A percentile compares a stretch with the other conserved stretches of the same genome.
These are phyloP conservation scores for Patagioenas fasciata DNA, from an alignment of 2,113 vertebrate species.

Conservation along the genomic window DNA sequence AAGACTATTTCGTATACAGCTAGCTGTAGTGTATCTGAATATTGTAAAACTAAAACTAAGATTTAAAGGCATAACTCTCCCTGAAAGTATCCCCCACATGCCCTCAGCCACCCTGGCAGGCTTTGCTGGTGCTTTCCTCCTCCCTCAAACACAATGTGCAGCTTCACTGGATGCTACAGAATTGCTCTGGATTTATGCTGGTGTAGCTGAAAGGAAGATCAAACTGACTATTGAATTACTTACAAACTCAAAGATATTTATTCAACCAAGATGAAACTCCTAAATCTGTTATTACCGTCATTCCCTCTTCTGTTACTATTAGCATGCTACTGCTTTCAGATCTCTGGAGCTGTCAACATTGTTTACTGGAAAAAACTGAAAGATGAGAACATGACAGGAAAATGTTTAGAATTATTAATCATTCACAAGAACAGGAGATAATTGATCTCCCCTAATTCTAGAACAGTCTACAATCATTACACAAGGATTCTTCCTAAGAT, in stretches of 20 bases:
- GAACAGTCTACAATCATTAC: background rate
- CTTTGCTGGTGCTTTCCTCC: background rate
- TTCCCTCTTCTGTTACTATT: background rate
- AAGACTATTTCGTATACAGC: background rate
- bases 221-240: conserved; percentile 23
- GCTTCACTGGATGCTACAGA: background rate
- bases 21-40: background rate
- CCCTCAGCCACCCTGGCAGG: background rate
- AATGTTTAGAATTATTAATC: conserved; percentile 26
- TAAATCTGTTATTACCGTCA: conserved; percentile 25
- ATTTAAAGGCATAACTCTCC: background rate
- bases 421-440: background rate
- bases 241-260: conserved; percentile 26
- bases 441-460: conserved; percentile 24
- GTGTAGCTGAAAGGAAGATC: conserved; percentile 8
- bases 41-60: background rate
- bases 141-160: background rate
- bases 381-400: conserved; percentile 17
- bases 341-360: conserved; percentile 25
- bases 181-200: background rate
- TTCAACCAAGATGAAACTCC: background rate
- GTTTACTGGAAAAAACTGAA: conserved; percentile 30
- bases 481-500: background rate
- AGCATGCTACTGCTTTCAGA: conserved; percentile 3
- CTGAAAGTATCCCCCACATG: background rate